phyloP scores from a whole-genome alignment of 2,113 vertebrate genomes.

The Stictonetta naevosa region DNA sequence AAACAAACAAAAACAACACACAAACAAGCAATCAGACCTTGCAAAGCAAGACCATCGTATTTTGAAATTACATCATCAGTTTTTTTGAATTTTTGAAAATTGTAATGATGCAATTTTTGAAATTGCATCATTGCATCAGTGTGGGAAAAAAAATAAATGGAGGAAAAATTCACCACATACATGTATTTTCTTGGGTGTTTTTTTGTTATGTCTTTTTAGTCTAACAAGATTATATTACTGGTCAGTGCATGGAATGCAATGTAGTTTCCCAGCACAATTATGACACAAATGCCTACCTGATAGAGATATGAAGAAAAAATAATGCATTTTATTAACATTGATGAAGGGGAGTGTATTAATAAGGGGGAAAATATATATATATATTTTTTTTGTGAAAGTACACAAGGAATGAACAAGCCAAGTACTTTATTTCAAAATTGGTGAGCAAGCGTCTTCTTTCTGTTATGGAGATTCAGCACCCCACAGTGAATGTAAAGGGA shows the following conservation, averaged over 20 bases:
- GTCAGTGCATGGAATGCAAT: background rate
- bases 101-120: background rate
- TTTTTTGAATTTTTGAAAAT: too few relatives aligned
- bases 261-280: background rate
- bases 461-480: background rate
- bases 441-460: background rate
- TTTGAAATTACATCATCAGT: too few relatives aligned
- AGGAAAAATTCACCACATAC: background rate
- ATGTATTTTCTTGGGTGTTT: background rate
- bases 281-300: background rate
- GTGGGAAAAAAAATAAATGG: background rate
- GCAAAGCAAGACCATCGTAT: too few relatives aligned
- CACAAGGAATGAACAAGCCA: background rate
- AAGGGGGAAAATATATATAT: fast-evolving
- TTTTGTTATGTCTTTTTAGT: background rate
- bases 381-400: background rate
- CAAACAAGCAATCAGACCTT: background rate
- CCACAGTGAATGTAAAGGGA: fast-evolving
- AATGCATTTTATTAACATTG: background rate
- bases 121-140: background rate
- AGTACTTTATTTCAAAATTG: background rate
- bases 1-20: too few relatives aligned
- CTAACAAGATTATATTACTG: background rate
- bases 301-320: fast-evolving
- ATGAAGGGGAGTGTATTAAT: background rate